phyloP scores from a whole-genome alignment of 1,140 invertebrate species.

The Delia radicum region DNA sequence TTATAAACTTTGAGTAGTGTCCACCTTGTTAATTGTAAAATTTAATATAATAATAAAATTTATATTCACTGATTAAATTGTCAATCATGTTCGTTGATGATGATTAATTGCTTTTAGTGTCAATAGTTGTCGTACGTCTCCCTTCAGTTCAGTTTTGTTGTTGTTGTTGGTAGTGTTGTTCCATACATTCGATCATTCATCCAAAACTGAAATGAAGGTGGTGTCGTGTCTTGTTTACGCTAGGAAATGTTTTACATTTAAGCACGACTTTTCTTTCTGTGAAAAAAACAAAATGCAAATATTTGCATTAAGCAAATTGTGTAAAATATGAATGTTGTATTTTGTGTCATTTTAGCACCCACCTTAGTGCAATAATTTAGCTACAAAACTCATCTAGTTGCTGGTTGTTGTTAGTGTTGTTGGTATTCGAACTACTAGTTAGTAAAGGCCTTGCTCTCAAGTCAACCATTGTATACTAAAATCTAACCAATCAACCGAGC shows the following conservation, averaged over 20 bases:
- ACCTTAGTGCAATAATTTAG: neutral
- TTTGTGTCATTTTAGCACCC: neutral
- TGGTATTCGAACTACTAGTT: neutral
- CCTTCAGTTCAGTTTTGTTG: no score
- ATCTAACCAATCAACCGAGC: neutral
- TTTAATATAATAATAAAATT: neutral
- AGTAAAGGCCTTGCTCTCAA: neutral
- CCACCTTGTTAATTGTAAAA: neutral
- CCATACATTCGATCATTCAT: no score
- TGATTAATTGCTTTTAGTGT: constrained; percentile 4
- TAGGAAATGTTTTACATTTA: neutral
- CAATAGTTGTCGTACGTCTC: neutral
- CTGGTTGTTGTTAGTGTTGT: neutral
- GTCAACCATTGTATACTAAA: neutral
- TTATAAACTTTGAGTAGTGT: neutral
- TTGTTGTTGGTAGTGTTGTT: no score
- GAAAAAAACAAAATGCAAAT: neutral
- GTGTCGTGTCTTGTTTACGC: constrained; percentile 6
- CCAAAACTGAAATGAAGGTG: no score
- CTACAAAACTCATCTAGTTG: neutral
- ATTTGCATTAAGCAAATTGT: neutral
- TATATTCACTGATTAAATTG: constrained; percentile 4
- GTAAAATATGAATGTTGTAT: neutral
- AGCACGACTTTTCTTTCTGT: neutral
- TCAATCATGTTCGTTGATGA: neutral